phyloP scores from a whole-genome alignment of 2,888 invertebrate genomes.

The Agrochola lota region DNA sequence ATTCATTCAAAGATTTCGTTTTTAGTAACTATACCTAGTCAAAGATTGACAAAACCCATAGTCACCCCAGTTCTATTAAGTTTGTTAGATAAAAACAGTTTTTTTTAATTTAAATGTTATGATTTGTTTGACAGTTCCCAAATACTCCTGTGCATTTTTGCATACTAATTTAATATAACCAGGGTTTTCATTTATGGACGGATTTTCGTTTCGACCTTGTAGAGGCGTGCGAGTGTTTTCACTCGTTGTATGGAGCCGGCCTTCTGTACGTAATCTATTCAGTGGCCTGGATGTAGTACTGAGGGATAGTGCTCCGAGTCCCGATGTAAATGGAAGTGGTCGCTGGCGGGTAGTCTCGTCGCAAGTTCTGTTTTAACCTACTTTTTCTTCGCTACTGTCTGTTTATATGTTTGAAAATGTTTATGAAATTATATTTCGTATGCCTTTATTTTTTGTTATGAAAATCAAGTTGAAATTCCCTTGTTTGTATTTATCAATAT shows the following conservation, averaged over 20 bases:
- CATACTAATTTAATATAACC: too few relatives aligned
- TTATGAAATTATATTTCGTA: conserved; percentile 15
- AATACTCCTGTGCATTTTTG: too few relatives aligned
- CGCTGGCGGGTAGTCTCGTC: conserved; percentile 48
- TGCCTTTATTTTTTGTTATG: conserved; percentile 13
- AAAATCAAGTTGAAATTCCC: neutral
- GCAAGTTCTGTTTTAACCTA: conserved; percentile 60
- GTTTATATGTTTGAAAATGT: conserved; percentile 24
- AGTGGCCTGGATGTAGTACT: conserved; percentile 23
- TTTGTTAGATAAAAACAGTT: too few relatives aligned
- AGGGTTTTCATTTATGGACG: too few relatives aligned
- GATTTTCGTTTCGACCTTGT: neutral
- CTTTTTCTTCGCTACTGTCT: conserved; percentile 37
- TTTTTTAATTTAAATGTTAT: too few relatives aligned
- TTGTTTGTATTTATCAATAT: neutral
- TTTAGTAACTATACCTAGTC: too few relatives aligned
- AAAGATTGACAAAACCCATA: too few relatives aligned
- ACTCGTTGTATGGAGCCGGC: neutral
- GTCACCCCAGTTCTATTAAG: too few relatives aligned
- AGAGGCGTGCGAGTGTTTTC: neutral
- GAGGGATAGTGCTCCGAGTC: conserved; percentile 54
- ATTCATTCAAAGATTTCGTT: too few relatives aligned
- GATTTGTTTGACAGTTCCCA: too few relatives aligned
- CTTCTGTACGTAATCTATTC: conserved; percentile 11
- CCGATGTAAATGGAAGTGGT: conserved; percentile 58